A percentile compares a stretch with the other conserved stretches of the same genome.
Conservation (phyloP, 2,113 vertebrate species). For the Pteropus alecto region DNA sequence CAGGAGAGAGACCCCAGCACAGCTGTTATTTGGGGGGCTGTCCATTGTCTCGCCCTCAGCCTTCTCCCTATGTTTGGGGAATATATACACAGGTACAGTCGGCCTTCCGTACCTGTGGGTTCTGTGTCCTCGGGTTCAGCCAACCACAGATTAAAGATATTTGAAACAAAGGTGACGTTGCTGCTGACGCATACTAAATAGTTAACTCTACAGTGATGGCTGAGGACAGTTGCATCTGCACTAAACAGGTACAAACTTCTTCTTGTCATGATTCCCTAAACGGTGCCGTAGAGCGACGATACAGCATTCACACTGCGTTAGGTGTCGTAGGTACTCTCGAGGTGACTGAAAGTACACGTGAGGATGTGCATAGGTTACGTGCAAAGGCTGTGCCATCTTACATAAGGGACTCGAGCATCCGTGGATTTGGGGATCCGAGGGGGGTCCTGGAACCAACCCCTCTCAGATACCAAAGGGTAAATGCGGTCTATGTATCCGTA, state of each 20-base stretch:
- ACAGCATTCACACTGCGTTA: not conserved
- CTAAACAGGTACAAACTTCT: not conserved
- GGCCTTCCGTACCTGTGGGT: not conserved
- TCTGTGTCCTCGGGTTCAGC: not conserved
- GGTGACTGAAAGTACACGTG: not conserved
- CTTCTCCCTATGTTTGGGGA: not conserved
- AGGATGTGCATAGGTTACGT: not conserved
- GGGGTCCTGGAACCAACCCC: not conserved
- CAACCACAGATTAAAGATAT: not conserved
- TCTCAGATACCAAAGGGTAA: not conserved
- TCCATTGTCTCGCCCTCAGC: not conserved
- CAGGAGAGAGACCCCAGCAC: rapidly evolving
- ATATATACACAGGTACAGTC: no score
- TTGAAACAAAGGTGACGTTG: not conserved
- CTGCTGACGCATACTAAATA: not conserved
- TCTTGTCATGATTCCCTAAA: not conserved
- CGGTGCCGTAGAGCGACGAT: not conserved
- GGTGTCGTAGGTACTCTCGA: not conserved
- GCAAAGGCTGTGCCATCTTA: not conserved
- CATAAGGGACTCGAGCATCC: not conserved
- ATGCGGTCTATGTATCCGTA: no score
- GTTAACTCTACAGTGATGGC: not conserved
- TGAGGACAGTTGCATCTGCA: rapidly evolving
- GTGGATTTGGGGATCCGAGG: not conserved
- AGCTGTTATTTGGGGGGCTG: not conserved